Evolutionary conservation across 2,797 vertebrate genomes (phyloP).

Genomic region (Neopelma chrysocephalum): DNA sequence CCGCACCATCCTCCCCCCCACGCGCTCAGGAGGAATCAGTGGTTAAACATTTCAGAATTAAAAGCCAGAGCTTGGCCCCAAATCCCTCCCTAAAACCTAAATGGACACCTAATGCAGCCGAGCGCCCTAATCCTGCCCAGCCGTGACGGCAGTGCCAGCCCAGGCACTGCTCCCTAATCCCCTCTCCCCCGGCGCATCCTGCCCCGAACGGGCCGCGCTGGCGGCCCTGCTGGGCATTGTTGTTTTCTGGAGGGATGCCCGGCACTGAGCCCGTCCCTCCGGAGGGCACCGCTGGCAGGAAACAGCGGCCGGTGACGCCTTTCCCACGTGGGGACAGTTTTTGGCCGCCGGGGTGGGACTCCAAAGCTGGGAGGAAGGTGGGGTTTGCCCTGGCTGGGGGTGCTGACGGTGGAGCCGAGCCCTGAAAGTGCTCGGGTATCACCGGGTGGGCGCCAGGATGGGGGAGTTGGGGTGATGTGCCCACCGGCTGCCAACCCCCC

Average conservation of each 20-base stretch:
- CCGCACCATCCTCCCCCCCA: accelerated
- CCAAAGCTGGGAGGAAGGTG: accelerated
- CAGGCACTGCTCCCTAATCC: constrained; percentile 9
- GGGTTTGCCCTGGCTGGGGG: background rate
- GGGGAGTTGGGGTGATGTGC: accelerated
- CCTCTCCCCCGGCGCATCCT: background rate
- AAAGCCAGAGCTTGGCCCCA: constrained; percentile 47
- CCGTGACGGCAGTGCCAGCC: constrained; percentile 13
- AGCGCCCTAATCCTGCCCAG: constrained; percentile 57
- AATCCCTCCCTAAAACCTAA: constrained; percentile 71
- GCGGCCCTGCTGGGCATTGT: background rate
- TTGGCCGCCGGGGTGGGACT: background rate
- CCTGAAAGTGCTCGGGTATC: background rate
- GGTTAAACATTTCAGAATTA: constrained; percentile 60
- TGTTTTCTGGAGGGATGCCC: background rate
- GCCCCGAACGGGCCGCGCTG: background rate
- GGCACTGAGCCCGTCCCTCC: accelerated
- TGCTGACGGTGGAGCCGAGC: accelerated
- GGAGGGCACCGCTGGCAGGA: background rate
- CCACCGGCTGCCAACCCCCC: background rate
- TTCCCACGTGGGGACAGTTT: background rate
- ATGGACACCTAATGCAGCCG: constrained; percentile 66
- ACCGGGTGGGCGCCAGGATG: accelerated
- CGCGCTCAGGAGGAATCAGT: background rate
- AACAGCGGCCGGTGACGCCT: background rate